Conservation (phyloP, 92 coral and sea anemone genomes). For the Umimayanthus kanabou region DNA sequence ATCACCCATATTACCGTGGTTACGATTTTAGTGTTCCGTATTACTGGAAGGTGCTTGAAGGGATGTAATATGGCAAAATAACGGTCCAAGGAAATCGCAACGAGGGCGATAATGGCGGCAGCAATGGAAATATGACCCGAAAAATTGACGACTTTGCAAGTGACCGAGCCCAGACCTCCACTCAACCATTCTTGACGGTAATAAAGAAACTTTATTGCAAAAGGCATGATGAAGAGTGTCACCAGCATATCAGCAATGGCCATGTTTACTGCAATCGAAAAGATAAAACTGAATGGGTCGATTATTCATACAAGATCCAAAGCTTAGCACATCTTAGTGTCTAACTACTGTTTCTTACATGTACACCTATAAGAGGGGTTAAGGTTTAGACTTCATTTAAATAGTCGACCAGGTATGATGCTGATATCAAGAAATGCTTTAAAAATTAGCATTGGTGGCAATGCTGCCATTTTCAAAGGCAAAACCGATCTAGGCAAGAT, state of each 20-base stretch:
- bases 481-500: too few species aligned
- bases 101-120: constrained; percentile 75
- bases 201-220: constrained; percentile 71
- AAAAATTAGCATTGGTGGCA: too few species aligned
- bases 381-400: too few species aligned
- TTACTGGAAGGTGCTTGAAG: constrained; percentile 69
- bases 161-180: constrained; percentile 79
- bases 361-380: too few species aligned
- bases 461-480: too few species aligned
- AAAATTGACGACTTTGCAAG: constrained; percentile 83
- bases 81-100: constrained; percentile 82
- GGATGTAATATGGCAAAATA: constrained; percentile 87
- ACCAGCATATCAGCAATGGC: constrained; percentile 86
- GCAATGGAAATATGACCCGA: constrained; percentile 76
- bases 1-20: constrained; percentile 74
- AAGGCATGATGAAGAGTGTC: constrained; percentile 76
- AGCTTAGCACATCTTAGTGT: too few species aligned
- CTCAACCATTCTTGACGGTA: constrained; percentile 63
- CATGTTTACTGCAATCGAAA: constrained; percentile 63
- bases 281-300: background rate
- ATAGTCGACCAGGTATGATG: too few species aligned
- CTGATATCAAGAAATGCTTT: too few species aligned
- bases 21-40: constrained; percentile 81
- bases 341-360: too few species aligned
- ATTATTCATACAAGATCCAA: too few species aligned